Evolutionary conservation across 2,113 vertebrate species (phyloP).

Genomic region (Microtus montanus): DNA sequence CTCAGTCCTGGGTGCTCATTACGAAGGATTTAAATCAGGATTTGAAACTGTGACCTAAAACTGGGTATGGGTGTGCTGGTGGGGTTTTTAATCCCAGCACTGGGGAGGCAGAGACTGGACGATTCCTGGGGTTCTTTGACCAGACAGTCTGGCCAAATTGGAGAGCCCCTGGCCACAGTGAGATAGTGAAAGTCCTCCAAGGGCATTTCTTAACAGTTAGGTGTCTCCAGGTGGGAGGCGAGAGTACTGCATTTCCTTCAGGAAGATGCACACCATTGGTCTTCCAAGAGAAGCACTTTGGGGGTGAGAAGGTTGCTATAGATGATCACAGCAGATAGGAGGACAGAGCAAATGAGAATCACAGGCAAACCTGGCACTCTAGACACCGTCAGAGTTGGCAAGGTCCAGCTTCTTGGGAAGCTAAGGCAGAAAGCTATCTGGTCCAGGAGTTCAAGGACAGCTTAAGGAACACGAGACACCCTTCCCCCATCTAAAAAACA

Average conservation of each 20-base stretch:
- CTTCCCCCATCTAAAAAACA: neutral
- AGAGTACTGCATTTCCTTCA: neutral
- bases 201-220: neutral
- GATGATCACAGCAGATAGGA: neutral
- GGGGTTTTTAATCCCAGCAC: neutral
- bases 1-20: neutral
- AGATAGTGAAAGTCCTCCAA: neutral
- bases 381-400: neutral
- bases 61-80: neutral
- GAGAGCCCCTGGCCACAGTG: neutral
- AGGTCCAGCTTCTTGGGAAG: neutral
- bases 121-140: neutral
- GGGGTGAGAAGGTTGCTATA: neutral
- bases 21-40: neutral
- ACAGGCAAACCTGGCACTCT: neutral
- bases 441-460: neutral
- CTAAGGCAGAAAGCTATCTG: neutral
- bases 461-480: neutral
- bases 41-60: neutral
- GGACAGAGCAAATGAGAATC: too few relatives aligned
- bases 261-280: neutral
- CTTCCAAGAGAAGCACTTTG: neutral
- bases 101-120: neutral
- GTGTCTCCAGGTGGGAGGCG: too few relatives aligned
- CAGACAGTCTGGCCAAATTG: neutral